Evolutionary conservation across 1,140 invertebrate genomes (phyloP).

Genomic region (Triops longicaudatus): DNA sequence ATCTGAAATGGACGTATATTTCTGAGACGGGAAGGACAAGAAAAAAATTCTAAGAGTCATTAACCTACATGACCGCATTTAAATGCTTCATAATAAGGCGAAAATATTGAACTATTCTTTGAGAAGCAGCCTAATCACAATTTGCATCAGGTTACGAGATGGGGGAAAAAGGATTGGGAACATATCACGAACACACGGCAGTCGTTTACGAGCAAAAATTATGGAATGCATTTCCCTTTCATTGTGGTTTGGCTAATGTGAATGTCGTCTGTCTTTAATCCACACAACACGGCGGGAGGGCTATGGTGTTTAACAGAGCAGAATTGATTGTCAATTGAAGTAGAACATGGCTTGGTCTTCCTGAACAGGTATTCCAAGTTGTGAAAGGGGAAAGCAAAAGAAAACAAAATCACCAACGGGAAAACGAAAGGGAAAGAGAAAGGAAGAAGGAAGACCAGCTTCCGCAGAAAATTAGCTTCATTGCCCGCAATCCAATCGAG

Average conservation of each 20-base stretch:
- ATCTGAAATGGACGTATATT: background rate
- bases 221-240: background rate
- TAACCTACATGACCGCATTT: too few species aligned
- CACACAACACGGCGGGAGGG: background rate
- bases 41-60: background rate
- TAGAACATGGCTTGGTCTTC: background rate
- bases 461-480: background rate
- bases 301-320: background rate
- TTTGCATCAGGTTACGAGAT: slow-evolving; percentile 3
- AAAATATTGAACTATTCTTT: background rate
- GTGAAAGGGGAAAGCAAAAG: background rate
- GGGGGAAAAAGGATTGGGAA: background rate
- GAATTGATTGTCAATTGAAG: background rate
- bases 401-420: background rate
- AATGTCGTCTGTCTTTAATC: background rate
- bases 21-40: background rate
- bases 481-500: background rate
- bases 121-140: background rate
- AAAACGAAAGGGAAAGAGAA: background rate
- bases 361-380: background rate
- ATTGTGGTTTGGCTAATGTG: background rate
- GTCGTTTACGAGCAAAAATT: slow-evolving; percentile 12
- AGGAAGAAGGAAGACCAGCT: slow-evolving; percentile 14
- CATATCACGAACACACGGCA: slow-evolving; percentile 9
- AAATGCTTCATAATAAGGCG: too few species aligned